Conservation (phyloP, 2,888 invertebrate genomes). For the Yponomeuta evonymella region DNA sequence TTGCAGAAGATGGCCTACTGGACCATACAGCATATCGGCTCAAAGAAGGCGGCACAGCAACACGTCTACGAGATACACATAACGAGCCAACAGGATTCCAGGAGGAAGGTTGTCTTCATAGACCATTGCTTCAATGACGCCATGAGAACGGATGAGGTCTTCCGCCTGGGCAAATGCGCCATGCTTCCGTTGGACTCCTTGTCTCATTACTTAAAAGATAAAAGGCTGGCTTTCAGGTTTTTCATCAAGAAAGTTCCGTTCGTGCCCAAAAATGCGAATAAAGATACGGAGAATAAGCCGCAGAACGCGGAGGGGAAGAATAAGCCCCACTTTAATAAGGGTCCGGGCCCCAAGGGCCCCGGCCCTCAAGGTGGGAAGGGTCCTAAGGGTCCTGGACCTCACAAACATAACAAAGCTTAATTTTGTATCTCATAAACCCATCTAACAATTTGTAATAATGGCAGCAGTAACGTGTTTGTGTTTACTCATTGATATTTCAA, state of each 20-base stretch:
- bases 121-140: constrained; percentile 61
- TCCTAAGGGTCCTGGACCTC: constrained; percentile 6
- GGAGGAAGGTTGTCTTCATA: constrained; percentile 48
- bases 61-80: constrained; percentile 59
- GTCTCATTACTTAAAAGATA: constrained; percentile 46
- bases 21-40: constrained; percentile 57
- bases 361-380: neutral
- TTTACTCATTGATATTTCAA: no score
- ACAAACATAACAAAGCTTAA: neutral
- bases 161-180: constrained; percentile 51
- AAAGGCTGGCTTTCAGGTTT: constrained; percentile 48
- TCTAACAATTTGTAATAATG: neutral
- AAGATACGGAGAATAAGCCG: neutral
- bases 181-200: constrained; percentile 48
- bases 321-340: neutral
- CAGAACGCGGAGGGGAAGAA: neutral
- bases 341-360: neutral
- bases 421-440: neutral
- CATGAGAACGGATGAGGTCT: constrained; percentile 53
- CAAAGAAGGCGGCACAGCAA: constrained; percentile 47
- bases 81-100: constrained; percentile 45
- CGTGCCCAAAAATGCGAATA: constrained; percentile 19
- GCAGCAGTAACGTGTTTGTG: neutral
- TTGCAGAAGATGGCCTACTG: constrained; percentile 57
- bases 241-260: constrained; percentile 42